Evolutionary conservation across 2,888 invertebrate genomes (phyloP), one percentile per base, ranked within the genome.

Genomic region (Dolichopus griseipennis): DNA sequence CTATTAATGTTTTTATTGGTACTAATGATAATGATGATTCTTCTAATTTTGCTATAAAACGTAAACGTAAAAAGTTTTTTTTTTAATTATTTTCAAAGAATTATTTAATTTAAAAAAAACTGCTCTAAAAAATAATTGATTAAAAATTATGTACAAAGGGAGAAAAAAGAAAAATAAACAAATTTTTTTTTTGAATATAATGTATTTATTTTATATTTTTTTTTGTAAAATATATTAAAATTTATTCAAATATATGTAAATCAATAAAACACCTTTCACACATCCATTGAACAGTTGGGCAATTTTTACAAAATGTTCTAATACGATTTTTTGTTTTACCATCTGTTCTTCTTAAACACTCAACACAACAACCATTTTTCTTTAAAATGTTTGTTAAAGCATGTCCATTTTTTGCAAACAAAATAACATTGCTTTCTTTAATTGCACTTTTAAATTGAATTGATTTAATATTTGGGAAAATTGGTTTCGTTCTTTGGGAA

Each of bases 221-320:
- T 9, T 2, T 37, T 37, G 4, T 37, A 37, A 2, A 8, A 12
- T 37, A 12, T 37, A 7, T 37, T 37, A 37, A 37, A 10, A 37
- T 37, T 10, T 12, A 37, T 37, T 37, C 8, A 37, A 27, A 10
- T 12, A 52, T 18, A 70, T 76, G 76, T 5, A 71, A 63, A 21
- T 69, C 64, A 69, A 75, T 75, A 66, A 81, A 81, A 70, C 81
- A 81, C 1, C 68, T 1, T 61, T 75, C 75, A 69, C 81, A 81
- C 73, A 81, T 78, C 81, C 81, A 81, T 69, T 76, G 77, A 18
- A 78, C 76, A 64, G 77, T 77, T 0, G 79, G 79, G 69, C 81
- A 82, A 33, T 73, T 71, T 10, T 79, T 76, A 66, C 82, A 82
- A 70, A 76, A 79, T 3, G 81, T 81, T 52, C 15, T 52, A 52